A percentile compares a stretch with the other conserved stretches of the same genome.
phyloP scores from a whole-genome alignment of 2,888 invertebrate genomes.

The Erynnis tages region DNA sequence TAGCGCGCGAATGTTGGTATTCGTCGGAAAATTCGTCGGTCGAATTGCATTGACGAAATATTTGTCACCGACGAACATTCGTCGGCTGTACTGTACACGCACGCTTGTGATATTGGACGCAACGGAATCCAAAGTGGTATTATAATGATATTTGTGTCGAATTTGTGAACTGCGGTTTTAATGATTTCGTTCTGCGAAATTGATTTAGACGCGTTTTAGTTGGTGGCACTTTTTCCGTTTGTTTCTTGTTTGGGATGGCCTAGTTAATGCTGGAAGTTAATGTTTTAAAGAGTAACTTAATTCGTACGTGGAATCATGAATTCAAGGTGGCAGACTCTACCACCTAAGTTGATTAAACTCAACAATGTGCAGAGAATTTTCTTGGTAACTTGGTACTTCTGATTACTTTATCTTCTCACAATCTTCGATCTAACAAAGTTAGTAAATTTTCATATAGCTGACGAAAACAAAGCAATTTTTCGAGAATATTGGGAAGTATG shows the following conservation, averaged over 20 bases:
- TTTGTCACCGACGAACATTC: constrained; percentile 32
- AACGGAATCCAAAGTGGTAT: constrained; percentile 35
- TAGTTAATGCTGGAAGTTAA: neutral
- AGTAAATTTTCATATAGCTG: too few relatives aligned
- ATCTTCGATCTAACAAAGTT: too few relatives aligned
- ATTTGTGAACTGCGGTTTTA: neutral
- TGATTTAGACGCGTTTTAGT: constrained; percentile 1
- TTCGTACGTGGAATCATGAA: too few relatives aligned
- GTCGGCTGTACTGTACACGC: constrained; percentile 6
- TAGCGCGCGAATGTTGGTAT: constrained; percentile 26
- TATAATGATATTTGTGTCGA: constrained; percentile 22
- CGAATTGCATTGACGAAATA: constrained; percentile 26
- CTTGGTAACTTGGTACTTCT: too few relatives aligned
- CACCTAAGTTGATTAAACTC: neutral
- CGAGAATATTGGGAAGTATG: too few relatives aligned
- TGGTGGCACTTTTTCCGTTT: neutral
- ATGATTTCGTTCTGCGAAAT: neutral
- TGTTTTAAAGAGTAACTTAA: too few relatives aligned
- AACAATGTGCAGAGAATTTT: too few relatives aligned
- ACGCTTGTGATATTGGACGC: constrained; percentile 5
- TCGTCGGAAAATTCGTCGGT: constrained; percentile 34
- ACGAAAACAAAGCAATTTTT: too few relatives aligned
- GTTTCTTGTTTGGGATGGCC: neutral
- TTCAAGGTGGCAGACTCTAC: too few relatives aligned
- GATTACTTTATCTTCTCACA: too few relatives aligned